phyloP scores from a whole-genome alignment of 2,797 vertebrate species.

The Eurystomus glaucurus region DNA sequence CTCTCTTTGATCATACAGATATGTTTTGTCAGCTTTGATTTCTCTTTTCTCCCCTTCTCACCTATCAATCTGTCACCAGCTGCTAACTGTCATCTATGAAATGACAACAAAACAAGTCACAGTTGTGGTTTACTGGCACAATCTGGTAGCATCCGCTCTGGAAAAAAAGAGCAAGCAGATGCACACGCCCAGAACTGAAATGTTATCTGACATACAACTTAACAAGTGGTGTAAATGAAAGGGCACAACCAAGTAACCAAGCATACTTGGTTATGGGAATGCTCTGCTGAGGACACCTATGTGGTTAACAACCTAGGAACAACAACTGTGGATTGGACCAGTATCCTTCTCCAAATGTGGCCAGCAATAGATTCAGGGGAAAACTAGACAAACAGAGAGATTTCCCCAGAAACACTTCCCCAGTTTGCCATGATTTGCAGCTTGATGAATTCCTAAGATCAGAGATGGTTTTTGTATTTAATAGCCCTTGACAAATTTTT shows the following conservation, averaged over 20 bases:
- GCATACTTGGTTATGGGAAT: neutral
- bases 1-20: neutral
- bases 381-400: neutral
- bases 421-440: neutral
- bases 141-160: neutral
- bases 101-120: neutral
- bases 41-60: neutral
- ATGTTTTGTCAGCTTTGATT: conserved; percentile 7
- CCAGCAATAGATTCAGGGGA: neutral
- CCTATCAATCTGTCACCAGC: neutral
- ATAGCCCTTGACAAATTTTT: neutral
- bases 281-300: neutral
- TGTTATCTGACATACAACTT: neutral
- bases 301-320: neutral
- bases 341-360: neutral
- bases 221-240: neutral
- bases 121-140: neutral
- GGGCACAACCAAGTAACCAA: neutral
- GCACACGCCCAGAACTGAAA: neutral
- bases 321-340: accelerated
- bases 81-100: conserved; percentile 10
- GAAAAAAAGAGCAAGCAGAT: neutral
- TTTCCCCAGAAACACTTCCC: neutral
- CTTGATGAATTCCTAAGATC: neutral
- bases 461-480: neutral